Conservation (phyloP, 2,797 vertebrate genomes). For the Thalassophryne amazonica region DNA sequence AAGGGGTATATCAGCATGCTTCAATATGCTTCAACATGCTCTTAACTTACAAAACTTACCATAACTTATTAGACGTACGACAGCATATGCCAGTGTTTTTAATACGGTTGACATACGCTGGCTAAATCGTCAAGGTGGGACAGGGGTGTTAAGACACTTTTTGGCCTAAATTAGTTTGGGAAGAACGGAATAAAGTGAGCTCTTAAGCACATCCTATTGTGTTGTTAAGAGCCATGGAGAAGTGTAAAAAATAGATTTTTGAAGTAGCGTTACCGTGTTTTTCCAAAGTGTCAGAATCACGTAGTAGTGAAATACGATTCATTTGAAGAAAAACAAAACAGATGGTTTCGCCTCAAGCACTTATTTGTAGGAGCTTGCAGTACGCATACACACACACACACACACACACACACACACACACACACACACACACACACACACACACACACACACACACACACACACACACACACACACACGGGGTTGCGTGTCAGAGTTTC, state of each 20-base stretch:
- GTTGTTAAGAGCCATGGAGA: conserved; percentile 17
- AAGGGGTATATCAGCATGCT: too few relatives aligned
- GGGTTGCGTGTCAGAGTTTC: conserved; percentile 9
- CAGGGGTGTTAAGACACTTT: too few relatives aligned
- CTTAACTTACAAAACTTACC: too few relatives aligned
- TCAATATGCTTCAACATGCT: too few relatives aligned
- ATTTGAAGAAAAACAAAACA: conserved; percentile 18
- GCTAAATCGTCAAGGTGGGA: too few relatives aligned
- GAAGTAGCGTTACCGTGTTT: neutral
- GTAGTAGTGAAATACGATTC: too few relatives aligned
- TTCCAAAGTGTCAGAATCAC: conserved; percentile 19
- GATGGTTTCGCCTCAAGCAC: conserved; percentile 19
- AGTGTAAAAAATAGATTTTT: neutral
- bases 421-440: neutral
- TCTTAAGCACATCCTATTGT: conserved; percentile 3
- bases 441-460: neutral
- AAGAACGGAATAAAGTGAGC: too few relatives aligned
- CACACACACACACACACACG: neutral
- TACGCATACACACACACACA: neutral
- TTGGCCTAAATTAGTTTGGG: too few relatives aligned
- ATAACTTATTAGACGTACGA: too few relatives aligned
- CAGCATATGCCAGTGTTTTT: too few relatives aligned
- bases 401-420: neutral
- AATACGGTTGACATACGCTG: too few relatives aligned
- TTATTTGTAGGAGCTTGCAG: conserved; percentile 6